A percentile compares a stretch with the other conserved stretches of the same genome.
Evolutionary conservation across 2,888 invertebrate species (phyloP).

Genomic region (Drosophila merina): DNA sequence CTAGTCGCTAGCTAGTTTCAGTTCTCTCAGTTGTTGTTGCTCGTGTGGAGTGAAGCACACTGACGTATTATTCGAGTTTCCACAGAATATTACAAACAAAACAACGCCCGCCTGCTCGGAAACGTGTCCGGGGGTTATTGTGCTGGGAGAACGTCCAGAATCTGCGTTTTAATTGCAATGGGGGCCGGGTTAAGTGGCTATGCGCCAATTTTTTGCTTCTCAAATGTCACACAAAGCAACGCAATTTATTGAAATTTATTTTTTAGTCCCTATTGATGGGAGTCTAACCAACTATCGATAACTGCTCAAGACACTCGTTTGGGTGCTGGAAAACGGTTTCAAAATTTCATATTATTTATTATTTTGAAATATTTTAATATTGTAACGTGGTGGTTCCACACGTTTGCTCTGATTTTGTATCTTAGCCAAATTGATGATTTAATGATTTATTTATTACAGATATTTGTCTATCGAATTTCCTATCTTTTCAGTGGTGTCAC

Average conservation of each 20-base stretch:
- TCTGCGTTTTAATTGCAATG: not conserved
- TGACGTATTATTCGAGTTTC: not conserved
- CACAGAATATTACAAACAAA: not conserved
- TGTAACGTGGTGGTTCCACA: too few relatives aligned
- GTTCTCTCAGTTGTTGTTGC: not conserved
- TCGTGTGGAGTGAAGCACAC: not conserved
- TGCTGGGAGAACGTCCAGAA: too few relatives aligned
- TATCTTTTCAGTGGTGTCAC: too few relatives aligned
- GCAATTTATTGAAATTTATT: slow-evolving; percentile 57
- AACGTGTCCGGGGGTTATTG: too few relatives aligned
- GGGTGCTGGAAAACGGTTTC: too few relatives aligned
- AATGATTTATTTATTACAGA: too few relatives aligned
- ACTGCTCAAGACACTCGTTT: not conserved
- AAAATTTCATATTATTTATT: too few relatives aligned
- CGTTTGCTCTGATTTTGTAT: too few relatives aligned
- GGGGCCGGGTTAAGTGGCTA: not conserved
- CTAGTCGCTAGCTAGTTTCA: not conserved
- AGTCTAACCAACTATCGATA: slow-evolving; percentile 15
- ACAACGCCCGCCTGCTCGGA: not conserved
- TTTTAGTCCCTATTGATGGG: not conserved
- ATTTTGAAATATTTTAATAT: too few relatives aligned
- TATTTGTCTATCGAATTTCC: too few relatives aligned
- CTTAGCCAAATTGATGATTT: too few relatives aligned
- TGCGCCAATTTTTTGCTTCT: not conserved
- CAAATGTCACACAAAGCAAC: slow-evolving; percentile 34